A percentile compares a stretch with the other conserved stretches of the same genome.
Conservation (phyloP, 2,797 vertebrate species). For the Gambelia wislizenii region DNA sequence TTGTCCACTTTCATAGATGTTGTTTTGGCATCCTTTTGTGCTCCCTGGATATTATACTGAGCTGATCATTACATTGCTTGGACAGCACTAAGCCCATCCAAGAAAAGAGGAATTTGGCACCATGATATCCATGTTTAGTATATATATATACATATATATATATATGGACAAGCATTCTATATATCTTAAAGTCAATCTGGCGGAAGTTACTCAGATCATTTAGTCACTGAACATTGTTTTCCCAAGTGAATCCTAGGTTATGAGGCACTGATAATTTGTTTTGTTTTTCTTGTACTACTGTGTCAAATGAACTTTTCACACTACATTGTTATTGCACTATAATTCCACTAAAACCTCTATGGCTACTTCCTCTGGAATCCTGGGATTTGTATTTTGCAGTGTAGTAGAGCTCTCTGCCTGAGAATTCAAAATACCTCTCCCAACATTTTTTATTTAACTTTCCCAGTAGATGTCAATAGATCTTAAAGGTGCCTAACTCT, state of each 20-base stretch:
- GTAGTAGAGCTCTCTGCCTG: too few species aligned
- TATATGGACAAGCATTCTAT: background rate
- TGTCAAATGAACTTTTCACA: background rate
- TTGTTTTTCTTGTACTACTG: background rate
- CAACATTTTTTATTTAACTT: too few species aligned
- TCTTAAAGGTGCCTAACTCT: background rate
- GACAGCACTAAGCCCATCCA: constrained; percentile 1
- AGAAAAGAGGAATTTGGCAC: background rate
- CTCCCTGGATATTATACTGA: constrained; percentile 2
- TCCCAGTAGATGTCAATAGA: background rate
- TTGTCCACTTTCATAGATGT: background rate
- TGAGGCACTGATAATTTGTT: background rate
- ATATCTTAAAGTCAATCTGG: background rate
- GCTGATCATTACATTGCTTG: constrained; percentile 18
- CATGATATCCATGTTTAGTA: background rate
- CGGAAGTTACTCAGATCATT: background rate
- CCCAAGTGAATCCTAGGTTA: background rate
- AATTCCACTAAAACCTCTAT: too few species aligned
- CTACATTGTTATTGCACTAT: background rate
- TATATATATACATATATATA: background rate
- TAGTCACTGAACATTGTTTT: background rate
- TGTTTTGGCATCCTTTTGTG: constrained; percentile 9
- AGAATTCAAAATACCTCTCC: too few species aligned
- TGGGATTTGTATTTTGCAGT: too few species aligned
- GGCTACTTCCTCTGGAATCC: background rate